Conservation (phyloP, 2,888 invertebrate species). For the Orthonychiurus folsomi region DNA sequence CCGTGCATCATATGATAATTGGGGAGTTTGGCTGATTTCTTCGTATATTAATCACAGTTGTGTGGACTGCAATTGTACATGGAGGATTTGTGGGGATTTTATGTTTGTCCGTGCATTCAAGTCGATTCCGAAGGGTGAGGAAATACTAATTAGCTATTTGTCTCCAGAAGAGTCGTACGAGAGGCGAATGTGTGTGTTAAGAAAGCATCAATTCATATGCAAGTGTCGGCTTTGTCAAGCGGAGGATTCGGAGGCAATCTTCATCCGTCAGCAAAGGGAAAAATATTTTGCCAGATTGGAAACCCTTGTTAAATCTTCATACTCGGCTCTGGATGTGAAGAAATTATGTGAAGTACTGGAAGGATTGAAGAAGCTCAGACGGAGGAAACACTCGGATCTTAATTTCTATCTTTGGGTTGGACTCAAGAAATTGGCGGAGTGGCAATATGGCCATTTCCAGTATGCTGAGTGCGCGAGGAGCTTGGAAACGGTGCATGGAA, state of each 20-base stretch:
- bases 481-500: background rate
- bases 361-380: background rate
- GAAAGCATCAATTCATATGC: background rate
- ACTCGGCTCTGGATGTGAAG: background rate
- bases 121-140: constrained; percentile 11
- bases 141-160: constrained; percentile 12
- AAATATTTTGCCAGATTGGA: background rate
- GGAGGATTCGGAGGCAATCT: background rate
- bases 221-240: background rate
- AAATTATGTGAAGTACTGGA: background rate
- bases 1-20: no score
- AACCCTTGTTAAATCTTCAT: background rate
- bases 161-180: background rate
- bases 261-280: background rate
- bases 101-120: constrained; percentile 16
- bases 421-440: background rate
- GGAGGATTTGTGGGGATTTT: constrained; percentile 14
- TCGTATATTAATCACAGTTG: constrained; percentile 17
- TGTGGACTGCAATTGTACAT: constrained; percentile 5
- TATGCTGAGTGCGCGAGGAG: background rate
- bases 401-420: background rate
- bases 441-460: background rate
- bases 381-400: background rate
- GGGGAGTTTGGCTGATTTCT: constrained; percentile 13
- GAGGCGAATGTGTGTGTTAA: background rate